Evolutionary conservation across 2,113 vertebrate genomes (phyloP).

Genomic region (Microtus oregoni): DNA sequence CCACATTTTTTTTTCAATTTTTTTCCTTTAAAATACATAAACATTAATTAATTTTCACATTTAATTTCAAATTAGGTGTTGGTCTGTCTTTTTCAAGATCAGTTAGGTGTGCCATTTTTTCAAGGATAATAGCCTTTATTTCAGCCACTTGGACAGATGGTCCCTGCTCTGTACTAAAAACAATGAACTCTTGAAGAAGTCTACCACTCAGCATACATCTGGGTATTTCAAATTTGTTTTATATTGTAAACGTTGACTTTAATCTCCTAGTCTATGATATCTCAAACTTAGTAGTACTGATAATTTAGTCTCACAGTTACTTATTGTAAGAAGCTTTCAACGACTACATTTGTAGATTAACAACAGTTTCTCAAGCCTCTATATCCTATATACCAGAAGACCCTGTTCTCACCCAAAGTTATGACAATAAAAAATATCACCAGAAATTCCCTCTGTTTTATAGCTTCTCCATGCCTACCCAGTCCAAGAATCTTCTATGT

Average conservation of each 20-base stretch:
- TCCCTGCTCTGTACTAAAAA: background rate
- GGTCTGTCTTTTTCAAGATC: background rate
- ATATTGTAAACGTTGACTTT: background rate
- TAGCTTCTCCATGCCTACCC: fast-evolving
- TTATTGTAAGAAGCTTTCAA: background rate
- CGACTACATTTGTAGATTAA: background rate
- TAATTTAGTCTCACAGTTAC: background rate
- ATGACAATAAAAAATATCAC: background rate
- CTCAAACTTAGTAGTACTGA: background rate
- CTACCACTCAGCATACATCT: background rate
- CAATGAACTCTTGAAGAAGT: slow-evolving; percentile 5
- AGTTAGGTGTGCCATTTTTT: background rate
- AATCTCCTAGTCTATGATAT: background rate
- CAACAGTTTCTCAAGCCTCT: background rate
- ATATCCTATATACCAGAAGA: background rate
- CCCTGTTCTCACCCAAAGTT: background rate
- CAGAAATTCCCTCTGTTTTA: background rate
- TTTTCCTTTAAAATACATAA: background rate
- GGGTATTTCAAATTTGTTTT: background rate
- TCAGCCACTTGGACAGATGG: background rate
- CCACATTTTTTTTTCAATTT: background rate
- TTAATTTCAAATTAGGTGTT: slow-evolving; percentile 17
- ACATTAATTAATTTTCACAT: background rate
- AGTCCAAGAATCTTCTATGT: background rate
- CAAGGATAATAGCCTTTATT: background rate